Evolutionary conservation across 1,140 invertebrate genomes (phyloP).

Genomic region (Zaprionus vittiger): DNA sequence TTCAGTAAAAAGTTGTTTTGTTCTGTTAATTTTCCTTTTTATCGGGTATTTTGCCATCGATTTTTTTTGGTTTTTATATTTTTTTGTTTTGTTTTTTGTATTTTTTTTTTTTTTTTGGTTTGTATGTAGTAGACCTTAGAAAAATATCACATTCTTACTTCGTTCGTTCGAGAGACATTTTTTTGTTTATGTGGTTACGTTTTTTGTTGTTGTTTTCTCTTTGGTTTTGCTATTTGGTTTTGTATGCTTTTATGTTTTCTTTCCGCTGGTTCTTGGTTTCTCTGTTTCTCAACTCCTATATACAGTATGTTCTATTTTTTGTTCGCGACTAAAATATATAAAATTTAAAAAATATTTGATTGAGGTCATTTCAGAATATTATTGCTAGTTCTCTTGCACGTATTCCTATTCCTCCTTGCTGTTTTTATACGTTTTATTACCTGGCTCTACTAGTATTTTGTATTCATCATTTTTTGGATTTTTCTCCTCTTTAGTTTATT

Average conservation of each 20-base stretch:
- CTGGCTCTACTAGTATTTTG: constrained; percentile 12
- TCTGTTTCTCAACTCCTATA: constrained; percentile 52
- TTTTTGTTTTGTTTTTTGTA: constrained; percentile 39
- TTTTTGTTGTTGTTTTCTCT: constrained; percentile 60
- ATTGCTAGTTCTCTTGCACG: constrained; percentile 78
- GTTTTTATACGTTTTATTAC: constrained; percentile 9
- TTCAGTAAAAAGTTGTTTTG: constrained; percentile 49
- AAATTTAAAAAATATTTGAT: constrained; percentile 84
- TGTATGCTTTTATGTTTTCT: constrained; percentile 20
- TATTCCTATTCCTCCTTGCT: constrained; percentile 20
- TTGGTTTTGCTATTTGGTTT: constrained; percentile 58
- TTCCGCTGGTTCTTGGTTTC: constrained; percentile 22
- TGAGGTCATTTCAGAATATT: constrained; percentile 84
- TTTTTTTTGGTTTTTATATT: constrained; percentile 20
- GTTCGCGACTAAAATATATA: constrained; percentile 78
- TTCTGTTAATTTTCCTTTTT: neutral
- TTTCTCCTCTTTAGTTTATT: constrained; percentile 5
- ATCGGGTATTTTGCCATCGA: constrained; percentile 22
- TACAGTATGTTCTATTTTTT: constrained; percentile 62
- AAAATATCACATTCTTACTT: constrained; percentile 85
- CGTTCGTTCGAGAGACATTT: constrained; percentile 84
- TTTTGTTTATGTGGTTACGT: constrained; percentile 54
- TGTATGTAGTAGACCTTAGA: constrained; percentile 81
- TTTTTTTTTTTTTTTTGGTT: constrained; percentile 57
- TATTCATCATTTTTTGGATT: constrained; percentile 16